Percentiles rank a stretch among this genome's conserved stretches.
These are phyloP conservation scores for Orthosia cruda DNA, from an alignment of 2,888 invertebrate species.

Conservation along the genomic window DNA sequence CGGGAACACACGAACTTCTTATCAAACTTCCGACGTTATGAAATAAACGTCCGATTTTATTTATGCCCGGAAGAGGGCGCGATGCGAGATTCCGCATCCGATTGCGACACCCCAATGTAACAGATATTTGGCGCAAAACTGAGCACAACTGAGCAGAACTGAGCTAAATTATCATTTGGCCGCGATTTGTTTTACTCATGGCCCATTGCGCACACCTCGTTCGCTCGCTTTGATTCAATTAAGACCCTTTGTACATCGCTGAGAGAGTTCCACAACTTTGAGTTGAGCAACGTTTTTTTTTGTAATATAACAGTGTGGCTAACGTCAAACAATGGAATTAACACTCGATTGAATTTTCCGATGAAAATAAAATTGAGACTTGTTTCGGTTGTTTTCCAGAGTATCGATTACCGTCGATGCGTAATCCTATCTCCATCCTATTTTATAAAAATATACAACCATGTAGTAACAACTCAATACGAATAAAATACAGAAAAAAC, in stretches of 20 bases:
- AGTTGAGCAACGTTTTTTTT: slow-evolving; percentile 34
- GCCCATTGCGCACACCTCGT: slow-evolving; percentile 77
- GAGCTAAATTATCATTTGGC: slow-evolving; percentile 84
- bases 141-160: slow-evolving; percentile 69
- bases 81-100: slow-evolving; percentile 83
- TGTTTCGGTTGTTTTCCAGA: not conserved
- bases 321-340: slow-evolving; percentile 34
- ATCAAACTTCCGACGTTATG: slow-evolving; percentile 88
- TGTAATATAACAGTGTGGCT: slow-evolving; percentile 29
- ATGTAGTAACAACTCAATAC: not conserved
- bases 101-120: slow-evolving; percentile 85
- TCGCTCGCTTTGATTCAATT: slow-evolving; percentile 73
- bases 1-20: slow-evolving; percentile 81
- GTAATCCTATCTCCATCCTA: not conserved
- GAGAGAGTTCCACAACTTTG: slow-evolving; percentile 41
- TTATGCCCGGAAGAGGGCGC: slow-evolving; percentile 88
- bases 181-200: slow-evolving; percentile 84
- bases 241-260: slow-evolving; percentile 65
- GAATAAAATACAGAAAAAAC: not conserved
- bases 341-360: slow-evolving; percentile 18
- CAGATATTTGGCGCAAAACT: slow-evolving; percentile 82
- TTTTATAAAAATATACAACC: not conserved
- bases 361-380: slow-evolving; percentile 1
- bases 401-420: not conserved
- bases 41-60: slow-evolving; percentile 88